Evolutionary conservation across 2,888 invertebrate species (phyloP).

Genomic region (Antitype chi): DNA sequence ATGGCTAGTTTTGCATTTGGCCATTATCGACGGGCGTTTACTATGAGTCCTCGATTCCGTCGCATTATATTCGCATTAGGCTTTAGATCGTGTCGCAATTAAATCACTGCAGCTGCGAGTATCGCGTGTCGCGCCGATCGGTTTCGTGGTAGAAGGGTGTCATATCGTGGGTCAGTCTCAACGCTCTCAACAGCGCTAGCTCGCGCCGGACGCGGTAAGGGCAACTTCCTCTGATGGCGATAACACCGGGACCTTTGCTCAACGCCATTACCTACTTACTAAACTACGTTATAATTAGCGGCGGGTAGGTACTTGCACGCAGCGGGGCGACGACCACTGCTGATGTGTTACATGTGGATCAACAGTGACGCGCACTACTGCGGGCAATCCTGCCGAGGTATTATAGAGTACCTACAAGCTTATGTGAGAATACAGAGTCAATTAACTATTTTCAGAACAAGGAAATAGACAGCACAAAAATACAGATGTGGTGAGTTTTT

Average conservation of each 20-base stretch:
- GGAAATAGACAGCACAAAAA: constrained; percentile 8
- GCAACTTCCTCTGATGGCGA: constrained; percentile 16
- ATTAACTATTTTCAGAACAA: background rate
- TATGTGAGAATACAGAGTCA: background rate
- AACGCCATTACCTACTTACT: constrained; percentile 12
- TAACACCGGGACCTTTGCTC: constrained; percentile 26
- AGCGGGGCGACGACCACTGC: background rate
- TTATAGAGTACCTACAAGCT: no score
- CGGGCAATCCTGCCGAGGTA: no score
- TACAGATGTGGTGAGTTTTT: background rate
- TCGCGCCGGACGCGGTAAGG: constrained; percentile 21
- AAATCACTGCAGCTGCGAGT: background rate
- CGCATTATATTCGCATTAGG: constrained; percentile 46
- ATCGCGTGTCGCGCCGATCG: background rate
- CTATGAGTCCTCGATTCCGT: background rate
- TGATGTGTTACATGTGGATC: background rate
- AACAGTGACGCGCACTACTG: background rate
- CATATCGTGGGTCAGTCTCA: background rate
- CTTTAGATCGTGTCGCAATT: constrained; percentile 7
- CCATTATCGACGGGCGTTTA: constrained; percentile 3
- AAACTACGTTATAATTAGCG: constrained; percentile 22
- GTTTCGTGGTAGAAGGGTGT: background rate
- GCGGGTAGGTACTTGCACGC: constrained; percentile 41
- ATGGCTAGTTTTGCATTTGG: constrained; percentile 9
- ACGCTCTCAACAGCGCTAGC: no score